phyloP scores from a whole-genome alignment of 64 coral and sea anemone species.

The Exaiptasia diaphana region DNA sequence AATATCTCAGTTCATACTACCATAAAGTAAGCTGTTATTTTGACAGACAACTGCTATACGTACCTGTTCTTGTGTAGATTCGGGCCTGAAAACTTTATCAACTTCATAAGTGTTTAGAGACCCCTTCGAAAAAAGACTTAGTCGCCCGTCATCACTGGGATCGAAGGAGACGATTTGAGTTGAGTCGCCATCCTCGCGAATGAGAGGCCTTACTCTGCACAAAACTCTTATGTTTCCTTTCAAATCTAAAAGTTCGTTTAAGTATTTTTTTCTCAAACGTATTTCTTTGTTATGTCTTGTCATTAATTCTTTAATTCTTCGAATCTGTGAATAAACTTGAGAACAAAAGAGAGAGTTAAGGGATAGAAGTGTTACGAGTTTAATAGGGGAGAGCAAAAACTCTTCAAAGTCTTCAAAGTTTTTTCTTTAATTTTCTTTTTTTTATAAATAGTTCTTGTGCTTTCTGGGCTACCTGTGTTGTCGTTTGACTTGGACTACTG shows the following conservation, averaged over 20 bases:
- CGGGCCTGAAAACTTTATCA: slow-evolving; percentile 84
- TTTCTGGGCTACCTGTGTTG: too few species aligned
- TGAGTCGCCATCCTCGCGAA: slow-evolving; percentile 75
- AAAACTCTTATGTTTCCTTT: slow-evolving; percentile 94
- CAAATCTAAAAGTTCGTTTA: slow-evolving; percentile 84
- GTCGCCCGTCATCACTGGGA: slow-evolving; percentile 56
- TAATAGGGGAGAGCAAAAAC: too few species aligned
- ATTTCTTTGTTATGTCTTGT: slow-evolving; percentile 91
- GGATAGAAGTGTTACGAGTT: too few species aligned
- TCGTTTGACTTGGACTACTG: too few species aligned
- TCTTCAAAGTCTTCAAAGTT: too few species aligned
- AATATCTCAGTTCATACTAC: too few species aligned
- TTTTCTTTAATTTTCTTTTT: too few species aligned
- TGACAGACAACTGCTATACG: too few species aligned
- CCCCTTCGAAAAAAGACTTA: slow-evolving; percentile 71
- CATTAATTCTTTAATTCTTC: slow-evolving; percentile 65
- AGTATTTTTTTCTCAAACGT: slow-evolving; percentile 68
- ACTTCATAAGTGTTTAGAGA: slow-evolving; percentile 73
- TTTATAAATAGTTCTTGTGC: too few species aligned
- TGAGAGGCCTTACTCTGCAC: slow-evolving; percentile 80
- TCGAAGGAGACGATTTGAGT: slow-evolving; percentile 81
- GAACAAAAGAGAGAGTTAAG: background rate
- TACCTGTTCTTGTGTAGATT: slow-evolving; percentile 91
- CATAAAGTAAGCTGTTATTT: too few species aligned
- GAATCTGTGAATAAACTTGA: slow-evolving; percentile 58